phyloP scores from a whole-genome alignment of 2,113 vertebrate species.

The Natator depressus region DNA sequence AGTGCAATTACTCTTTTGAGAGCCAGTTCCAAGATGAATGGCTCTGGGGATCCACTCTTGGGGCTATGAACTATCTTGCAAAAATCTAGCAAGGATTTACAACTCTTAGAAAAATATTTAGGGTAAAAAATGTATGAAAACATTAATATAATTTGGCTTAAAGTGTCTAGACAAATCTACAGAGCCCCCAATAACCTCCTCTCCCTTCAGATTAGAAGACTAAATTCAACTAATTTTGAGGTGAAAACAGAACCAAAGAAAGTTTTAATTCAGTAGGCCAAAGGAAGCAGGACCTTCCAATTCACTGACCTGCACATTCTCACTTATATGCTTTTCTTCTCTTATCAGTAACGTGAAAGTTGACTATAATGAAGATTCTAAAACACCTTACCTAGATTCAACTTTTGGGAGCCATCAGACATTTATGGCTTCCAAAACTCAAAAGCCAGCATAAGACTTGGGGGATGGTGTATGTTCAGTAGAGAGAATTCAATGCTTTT shows the following conservation, averaged over 20 bases:
- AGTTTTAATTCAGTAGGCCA: not conserved
- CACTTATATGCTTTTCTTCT: fast-evolving
- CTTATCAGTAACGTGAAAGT: not conserved
- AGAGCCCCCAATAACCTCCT: slow-evolving; percentile 7
- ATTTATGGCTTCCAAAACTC: not conserved
- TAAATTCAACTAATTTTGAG: not conserved
- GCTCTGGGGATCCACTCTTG: slow-evolving; percentile 22
- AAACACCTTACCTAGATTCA: not conserved
- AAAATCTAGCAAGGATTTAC: slow-evolving; percentile 35
- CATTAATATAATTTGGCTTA: not conserved
- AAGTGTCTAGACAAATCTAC: slow-evolving; percentile 11
- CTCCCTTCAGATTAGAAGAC: not conserved
- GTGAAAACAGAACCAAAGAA: not conserved
- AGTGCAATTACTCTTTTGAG: slow-evolving; percentile 59
- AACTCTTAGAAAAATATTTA: slow-evolving; percentile 34
- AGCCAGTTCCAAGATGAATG: slow-evolving; percentile 1
- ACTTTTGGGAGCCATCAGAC: not conserved
- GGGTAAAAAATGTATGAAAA: slow-evolving; percentile 34
- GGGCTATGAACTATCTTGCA: slow-evolving; percentile 38
- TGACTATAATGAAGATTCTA: not conserved
- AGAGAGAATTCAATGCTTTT: not conserved
- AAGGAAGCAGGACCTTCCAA: fast-evolving
- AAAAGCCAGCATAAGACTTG: not conserved
- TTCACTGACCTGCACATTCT: not conserved
- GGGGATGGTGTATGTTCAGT: not conserved